Evolutionary conservation across 2,113 vertebrate genomes (phyloP).

Genomic region (Balaeniceps rex): DNA sequence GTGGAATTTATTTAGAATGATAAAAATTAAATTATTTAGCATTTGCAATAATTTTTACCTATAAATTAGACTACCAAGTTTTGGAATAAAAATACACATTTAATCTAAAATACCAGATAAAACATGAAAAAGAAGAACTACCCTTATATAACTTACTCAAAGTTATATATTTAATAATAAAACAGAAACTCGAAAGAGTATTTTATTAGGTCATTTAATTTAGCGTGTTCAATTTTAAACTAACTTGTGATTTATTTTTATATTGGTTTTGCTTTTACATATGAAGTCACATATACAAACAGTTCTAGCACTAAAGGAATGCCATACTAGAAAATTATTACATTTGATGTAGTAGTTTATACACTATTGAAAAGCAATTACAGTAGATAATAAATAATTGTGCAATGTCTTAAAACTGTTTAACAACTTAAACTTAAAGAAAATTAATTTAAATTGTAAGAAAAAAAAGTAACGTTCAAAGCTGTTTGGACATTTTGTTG

Average conservation of each 20-base stretch:
- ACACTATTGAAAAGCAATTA: slow-evolving; percentile 32
- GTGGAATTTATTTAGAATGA: neutral
- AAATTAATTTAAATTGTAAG: neutral
- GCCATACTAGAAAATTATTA: slow-evolving; percentile 16
- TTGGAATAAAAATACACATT: neutral
- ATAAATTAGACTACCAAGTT: neutral
- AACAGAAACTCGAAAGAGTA: neutral
- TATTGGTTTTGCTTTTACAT: slow-evolving; percentile 14
- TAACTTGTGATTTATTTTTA: slow-evolving; percentile 19
- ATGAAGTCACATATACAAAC: slow-evolving; percentile 19
- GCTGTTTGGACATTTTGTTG: neutral
- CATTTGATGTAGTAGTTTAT: slow-evolving; percentile 1
- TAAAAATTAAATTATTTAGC: neutral
- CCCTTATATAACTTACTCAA: neutral
- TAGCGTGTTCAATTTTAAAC: slow-evolving; percentile 11
- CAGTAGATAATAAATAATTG: slow-evolving; percentile 17
- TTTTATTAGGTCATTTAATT: slow-evolving; percentile 13
- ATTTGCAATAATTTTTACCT: neutral
- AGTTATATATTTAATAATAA: neutral
- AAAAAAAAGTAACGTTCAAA: neutral
- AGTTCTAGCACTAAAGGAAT: slow-evolving; percentile 5
- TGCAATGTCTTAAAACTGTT: neutral
- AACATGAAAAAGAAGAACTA: neutral
- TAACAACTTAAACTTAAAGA: neutral
- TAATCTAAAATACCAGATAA: neutral